A percentile compares a stretch with the other conserved stretches of the same genome.
Conservation (phyloP, 2,113 vertebrate species). For the Cercocebus atys region DNA sequence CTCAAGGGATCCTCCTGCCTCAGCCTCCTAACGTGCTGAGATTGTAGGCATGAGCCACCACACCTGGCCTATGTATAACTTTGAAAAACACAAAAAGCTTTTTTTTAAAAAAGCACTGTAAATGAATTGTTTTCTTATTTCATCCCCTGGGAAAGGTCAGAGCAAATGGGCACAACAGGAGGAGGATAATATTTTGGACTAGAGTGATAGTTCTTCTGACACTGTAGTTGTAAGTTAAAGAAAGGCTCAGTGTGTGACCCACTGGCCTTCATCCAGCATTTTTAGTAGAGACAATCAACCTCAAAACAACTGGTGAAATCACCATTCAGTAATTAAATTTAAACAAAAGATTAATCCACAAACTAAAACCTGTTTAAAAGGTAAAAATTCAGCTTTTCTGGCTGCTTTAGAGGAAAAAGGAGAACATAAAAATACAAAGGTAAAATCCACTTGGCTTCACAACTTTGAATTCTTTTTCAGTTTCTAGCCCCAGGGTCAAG, state of each 20-base stretch:
- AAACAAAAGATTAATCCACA: slow-evolving; percentile 3
- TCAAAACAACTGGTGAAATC: neutral
- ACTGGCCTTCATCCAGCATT: neutral
- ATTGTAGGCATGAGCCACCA: too few species aligned
- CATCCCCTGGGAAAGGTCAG: neutral
- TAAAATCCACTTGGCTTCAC: slow-evolving; percentile 18
- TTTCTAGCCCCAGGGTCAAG: neutral
- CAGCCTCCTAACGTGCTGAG: too few species aligned
- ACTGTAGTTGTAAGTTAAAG: neutral
- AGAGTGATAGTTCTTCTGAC: neutral
- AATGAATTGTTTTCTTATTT: neutral
- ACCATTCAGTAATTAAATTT: neutral
- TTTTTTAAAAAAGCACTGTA: neutral
- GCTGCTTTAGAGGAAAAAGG: neutral
- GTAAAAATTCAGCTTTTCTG: neutral
- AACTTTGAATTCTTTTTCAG: neutral
- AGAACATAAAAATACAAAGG: neutral
- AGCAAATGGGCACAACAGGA: neutral
- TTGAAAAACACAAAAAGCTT: neutral
- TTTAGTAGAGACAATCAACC: neutral
- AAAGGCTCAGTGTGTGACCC: neutral
- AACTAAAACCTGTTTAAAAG: slow-evolving; percentile 14
- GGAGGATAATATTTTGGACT: neutral
- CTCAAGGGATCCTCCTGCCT: too few species aligned
- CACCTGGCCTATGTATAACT: neutral